Conservation (phyloP, 2,113 vertebrate genomes). For the Chrysemys picta region DNA sequence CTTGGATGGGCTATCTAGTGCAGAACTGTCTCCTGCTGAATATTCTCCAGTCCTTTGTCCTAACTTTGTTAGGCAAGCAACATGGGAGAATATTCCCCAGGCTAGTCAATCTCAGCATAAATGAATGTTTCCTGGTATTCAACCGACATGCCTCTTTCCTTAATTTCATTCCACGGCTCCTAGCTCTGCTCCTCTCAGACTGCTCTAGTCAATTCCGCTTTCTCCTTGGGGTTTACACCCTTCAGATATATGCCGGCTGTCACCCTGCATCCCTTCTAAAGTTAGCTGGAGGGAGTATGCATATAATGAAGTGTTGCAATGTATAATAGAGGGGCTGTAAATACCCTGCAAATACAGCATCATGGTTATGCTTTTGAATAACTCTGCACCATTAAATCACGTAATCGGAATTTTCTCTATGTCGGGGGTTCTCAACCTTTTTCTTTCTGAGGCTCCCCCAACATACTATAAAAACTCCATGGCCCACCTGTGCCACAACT, state of each 20-base stretch:
- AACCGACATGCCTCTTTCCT: not conserved
- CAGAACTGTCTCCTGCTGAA: not conserved
- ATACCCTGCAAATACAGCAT: not conserved
- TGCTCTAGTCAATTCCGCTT: not conserved
- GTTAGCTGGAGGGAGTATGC: conserved; percentile 1
- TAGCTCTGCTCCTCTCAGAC: not conserved
- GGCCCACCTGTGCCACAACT: too few relatives aligned
- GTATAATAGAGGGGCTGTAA: conserved; percentile 45
- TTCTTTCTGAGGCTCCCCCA: too few relatives aligned
- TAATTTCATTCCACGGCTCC: not conserved
- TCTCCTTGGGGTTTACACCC: not conserved
- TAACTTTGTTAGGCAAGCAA: not conserved
- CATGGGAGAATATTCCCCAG: rapidly evolving
- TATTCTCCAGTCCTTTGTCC: rapidly evolving
- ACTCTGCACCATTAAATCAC: conserved; percentile 11
- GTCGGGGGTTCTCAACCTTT: too few relatives aligned
- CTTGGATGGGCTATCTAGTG: not conserved
- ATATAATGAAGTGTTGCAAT: not conserved
- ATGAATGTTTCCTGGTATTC: rapidly evolving
- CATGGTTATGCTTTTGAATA: conserved; percentile 13
- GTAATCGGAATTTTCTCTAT: not conserved
- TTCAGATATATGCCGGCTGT: not conserved
- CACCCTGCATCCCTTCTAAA: not conserved
- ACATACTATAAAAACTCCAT: too few relatives aligned
- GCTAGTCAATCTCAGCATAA: not conserved